These are phyloP conservation scores for Pangasius macronema DNA, from an alignment of 2,797 vertebrate species.

Conservation along the genomic window DNA sequence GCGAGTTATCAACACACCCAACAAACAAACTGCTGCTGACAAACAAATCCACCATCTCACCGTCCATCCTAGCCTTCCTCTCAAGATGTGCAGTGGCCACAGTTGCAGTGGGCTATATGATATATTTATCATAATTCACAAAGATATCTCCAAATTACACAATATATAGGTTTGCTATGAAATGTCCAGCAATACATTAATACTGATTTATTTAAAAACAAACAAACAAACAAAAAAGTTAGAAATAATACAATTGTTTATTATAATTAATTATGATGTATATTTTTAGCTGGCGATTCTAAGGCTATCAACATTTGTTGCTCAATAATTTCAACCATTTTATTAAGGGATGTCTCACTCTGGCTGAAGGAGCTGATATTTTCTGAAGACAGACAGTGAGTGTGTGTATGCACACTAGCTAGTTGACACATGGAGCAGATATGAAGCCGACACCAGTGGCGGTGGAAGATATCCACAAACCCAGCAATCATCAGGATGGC, in stretches of 20 bases:
- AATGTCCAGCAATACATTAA: not conserved
- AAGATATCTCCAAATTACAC: not conserved
- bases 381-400: not conserved
- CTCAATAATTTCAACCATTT: not conserved
- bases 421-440: conserved; percentile 10
- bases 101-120: not conserved
- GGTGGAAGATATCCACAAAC: conserved; percentile 47
- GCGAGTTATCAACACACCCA: not conserved
- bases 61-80: no score
- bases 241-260: no score
- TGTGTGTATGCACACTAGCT: not conserved
- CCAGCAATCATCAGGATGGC: conserved; percentile 43
- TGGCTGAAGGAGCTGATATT: not conserved
- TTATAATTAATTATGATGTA: no score
- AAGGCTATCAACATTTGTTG: not conserved
- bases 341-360: not conserved
- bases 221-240: no score
- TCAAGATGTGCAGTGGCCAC: not conserved
- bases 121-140: not conserved
- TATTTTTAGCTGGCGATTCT: not conserved
- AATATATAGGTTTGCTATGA: not conserved
- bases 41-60: no score
- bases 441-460: conserved; percentile 29
- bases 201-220: no score
- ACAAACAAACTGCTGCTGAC: not conserved